Conservation (phyloP, 2,888 invertebrate genomes). For the Listrodromus nycthemerus region DNA sequence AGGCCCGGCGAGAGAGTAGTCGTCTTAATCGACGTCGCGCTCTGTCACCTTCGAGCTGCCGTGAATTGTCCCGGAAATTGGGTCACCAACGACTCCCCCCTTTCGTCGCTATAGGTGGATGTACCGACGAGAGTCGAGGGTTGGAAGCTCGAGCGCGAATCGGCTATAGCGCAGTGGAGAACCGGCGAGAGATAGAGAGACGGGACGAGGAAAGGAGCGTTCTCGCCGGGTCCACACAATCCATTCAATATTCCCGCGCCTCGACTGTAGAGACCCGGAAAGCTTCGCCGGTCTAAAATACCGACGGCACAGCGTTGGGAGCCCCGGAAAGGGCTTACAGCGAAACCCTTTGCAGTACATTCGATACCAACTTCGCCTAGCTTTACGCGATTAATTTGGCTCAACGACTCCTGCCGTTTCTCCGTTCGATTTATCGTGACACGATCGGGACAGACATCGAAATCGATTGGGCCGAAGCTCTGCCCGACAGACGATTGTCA, state of each 20-base stretch:
- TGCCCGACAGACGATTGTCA: too few relatives aligned
- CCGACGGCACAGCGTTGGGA: conserved; percentile 1
- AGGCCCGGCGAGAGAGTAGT: not conserved
- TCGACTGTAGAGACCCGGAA: not conserved
- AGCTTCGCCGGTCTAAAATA: conserved; percentile 25
- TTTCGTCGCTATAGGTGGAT: not conserved
- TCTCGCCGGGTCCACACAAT: conserved; percentile 21
- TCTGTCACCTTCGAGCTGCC: conserved; percentile 55
- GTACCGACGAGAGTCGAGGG: conserved; percentile 21
- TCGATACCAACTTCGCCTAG: not conserved
- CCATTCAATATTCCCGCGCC: conserved; percentile 34
- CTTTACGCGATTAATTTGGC: not conserved
- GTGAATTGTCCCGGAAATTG: conserved; percentile 61
- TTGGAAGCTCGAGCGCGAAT: conserved; percentile 30
- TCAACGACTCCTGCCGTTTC: not conserved
- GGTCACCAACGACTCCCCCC: conserved; percentile 55
- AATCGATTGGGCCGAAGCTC: too few relatives aligned
- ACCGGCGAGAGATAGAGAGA: not conserved
- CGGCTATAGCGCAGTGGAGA: conserved; percentile 20
- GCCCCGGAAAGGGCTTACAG: not conserved
- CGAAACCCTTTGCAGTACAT: not conserved
- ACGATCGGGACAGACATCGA: too few relatives aligned
- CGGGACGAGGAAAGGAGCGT: conserved; percentile 23
- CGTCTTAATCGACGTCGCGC: conserved; percentile 59
- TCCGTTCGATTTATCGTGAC: not conserved